These are phyloP conservation scores for Ophiothrix spiculata DNA, from an alignment of 35 echinoderm and acorn worm genomes.

Conservation along the genomic window DNA sequence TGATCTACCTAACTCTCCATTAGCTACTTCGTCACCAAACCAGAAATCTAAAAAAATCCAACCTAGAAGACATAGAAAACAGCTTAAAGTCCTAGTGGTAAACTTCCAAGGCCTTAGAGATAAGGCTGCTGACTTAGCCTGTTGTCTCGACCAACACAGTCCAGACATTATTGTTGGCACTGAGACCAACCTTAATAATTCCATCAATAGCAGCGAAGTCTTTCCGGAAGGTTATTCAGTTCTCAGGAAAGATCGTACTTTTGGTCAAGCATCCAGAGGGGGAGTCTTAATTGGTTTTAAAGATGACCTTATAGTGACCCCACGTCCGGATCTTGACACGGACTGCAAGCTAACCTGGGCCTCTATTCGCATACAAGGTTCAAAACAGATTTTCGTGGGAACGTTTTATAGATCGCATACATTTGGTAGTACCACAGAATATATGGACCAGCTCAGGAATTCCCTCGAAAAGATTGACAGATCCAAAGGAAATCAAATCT, in stretches of 20 bases:
- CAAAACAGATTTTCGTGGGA: not conserved
- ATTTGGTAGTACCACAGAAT: not conserved
- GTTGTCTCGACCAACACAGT: not conserved
- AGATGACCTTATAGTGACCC: not conserved
- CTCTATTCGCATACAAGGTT: not conserved
- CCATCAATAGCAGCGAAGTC: not conserved
- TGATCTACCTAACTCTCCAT: not conserved
- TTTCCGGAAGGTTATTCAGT: not conserved
- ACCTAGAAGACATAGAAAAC: not conserved
- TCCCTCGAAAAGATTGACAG: not conserved
- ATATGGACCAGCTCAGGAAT: not conserved
- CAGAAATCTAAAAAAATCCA: not conserved
- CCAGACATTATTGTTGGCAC: not conserved
- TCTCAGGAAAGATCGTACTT: not conserved
- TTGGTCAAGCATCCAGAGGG: not conserved
- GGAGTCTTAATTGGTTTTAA: not conserved
- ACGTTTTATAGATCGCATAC: conserved; percentile 12
- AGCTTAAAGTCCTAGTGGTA: not conserved
- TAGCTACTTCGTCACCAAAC: not conserved
- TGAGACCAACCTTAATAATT: not conserved
- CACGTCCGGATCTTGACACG: not conserved
- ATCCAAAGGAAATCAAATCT: not conserved
- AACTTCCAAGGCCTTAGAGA: not conserved
- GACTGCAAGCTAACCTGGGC: not conserved
- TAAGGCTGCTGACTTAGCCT: not conserved